Evolutionary conservation across 2,888 invertebrate species (phyloP), one percentile per base, ranked within the genome.

Genomic region (Tiliacea citrago): DNA sequence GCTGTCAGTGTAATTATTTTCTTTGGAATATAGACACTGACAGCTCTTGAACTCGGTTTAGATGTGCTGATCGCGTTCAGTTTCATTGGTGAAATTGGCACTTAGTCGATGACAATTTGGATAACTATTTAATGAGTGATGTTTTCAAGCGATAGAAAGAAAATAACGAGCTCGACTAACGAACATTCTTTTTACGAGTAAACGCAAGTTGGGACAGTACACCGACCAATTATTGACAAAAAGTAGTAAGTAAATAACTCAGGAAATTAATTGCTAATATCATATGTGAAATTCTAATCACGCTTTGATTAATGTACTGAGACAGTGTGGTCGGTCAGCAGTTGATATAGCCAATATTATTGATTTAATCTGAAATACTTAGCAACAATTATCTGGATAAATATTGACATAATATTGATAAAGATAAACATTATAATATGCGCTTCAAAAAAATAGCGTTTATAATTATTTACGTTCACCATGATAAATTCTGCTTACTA

Each of bases 201-300:
- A 69, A 62, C 53, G 66, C 63, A 69, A 45, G 42, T 61, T 45
- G 49, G 12, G 35, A 47, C 71, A 45, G 57, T 29, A 66, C 42
- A 57, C 16, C 69, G 49, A 66, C 53, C 69, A 75, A 75, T 79
- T 72, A 83, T 70, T 83, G 66, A 57, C 75, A 60, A 80, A 83
- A 72, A 69, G 75, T 63, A 63, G 63, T 81, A 66, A 63, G 57
- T 62, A 74, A 78, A 73, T 82, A 71, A 42, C 68, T 72, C 35
- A 55, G 42, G 42, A 79, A 72, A 55, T 49, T 72, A 66, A 67
- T 65, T 35, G 57, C 45, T 82, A 71, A 60, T 70, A 58, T 47
- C 29, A 63, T 39, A 72, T 18, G 78, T 82, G 67, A 60, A 70
- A 74, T 78, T 74, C 35, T 68, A 74, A 74, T 58, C 57, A 47